Evolutionary conservation across 2,113 vertebrate genomes (phyloP).

Genomic region (Hyaena hyaena): DNA sequence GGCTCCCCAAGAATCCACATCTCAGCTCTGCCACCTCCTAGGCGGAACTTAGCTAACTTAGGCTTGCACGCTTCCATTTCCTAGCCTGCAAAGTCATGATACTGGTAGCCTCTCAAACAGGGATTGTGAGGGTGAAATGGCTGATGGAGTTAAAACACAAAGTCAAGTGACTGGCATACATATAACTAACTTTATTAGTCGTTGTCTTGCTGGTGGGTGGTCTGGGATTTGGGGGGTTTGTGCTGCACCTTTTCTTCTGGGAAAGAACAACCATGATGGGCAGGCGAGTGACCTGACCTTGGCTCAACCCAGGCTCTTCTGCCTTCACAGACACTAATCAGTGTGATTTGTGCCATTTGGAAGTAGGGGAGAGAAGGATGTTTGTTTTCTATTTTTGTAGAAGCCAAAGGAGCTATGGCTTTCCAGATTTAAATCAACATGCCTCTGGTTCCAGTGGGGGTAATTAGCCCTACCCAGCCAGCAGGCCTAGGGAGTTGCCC

Average conservation of each 20-base stretch:
- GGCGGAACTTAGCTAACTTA: neutral
- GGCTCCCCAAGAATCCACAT: neutral
- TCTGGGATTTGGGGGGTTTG: neutral
- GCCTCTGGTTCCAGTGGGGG: constrained; percentile 28
- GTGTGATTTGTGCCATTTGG: neutral
- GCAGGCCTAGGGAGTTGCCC: constrained; percentile 24
- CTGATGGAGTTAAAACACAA: neutral
- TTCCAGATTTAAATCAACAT: constrained; percentile 58
- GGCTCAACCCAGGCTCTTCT: neutral
- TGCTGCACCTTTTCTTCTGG: neutral
- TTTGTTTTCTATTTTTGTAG: constrained; percentile 60
- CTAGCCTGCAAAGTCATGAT: neutral
- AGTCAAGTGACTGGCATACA: neutral
- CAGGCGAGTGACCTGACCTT: neutral
- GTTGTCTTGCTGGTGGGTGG: neutral
- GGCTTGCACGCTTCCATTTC: neutral
- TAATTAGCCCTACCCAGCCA: constrained; percentile 69
- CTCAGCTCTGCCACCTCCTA: neutral
- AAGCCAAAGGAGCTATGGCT: constrained; percentile 35
- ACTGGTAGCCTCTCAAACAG: neutral
- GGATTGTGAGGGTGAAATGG: neutral
- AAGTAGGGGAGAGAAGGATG: neutral
- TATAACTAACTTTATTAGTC: neutral
- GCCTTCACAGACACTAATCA: neutral
- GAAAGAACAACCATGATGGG: neutral